phyloP scores from a whole-genome alignment of 2,888 invertebrate genomes.

The Caenorhabditis sulstoni region DNA sequence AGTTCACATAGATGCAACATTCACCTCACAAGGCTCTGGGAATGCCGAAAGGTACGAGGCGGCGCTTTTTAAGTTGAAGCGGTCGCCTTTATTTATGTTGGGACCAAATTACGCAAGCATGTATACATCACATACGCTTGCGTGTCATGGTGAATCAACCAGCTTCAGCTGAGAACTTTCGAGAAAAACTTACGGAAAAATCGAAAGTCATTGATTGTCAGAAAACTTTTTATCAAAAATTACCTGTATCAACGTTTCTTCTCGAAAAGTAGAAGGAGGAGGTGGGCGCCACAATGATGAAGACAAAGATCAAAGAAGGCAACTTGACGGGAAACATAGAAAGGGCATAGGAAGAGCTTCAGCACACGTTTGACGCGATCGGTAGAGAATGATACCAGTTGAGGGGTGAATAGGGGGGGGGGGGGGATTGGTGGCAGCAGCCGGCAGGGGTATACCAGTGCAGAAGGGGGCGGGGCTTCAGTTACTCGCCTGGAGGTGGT shows the following conservation, averaged over 20 bases:
- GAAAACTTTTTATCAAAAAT: neutral
- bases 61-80: slow-evolving; percentile 36
- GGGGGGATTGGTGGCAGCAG: neutral
- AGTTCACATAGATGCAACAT: slow-evolving; percentile 20
- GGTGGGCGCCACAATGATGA: neutral
- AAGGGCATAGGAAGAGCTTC: slow-evolving; percentile 28
- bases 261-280: slow-evolving; percentile 22
- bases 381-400: slow-evolving; percentile 45
- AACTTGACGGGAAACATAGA: slow-evolving; percentile 39
- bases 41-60: slow-evolving; percentile 5
- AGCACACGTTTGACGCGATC: slow-evolving; percentile 6
- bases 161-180: too few species aligned
- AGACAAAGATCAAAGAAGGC: slow-evolving; percentile 6
- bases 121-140: neutral
- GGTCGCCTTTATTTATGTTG: slow-evolving; percentile 39
- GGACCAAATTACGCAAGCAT: slow-evolving; percentile 37
- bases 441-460: neutral
- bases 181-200: too few species aligned
- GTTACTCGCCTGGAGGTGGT: slow-evolving; percentile 8
- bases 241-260: slow-evolving; percentile 16
- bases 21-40: neutral
- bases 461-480: slow-evolving; percentile 24
- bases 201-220: too few species aligned
- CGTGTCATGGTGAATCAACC: too few species aligned
- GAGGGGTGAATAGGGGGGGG: slow-evolving; percentile 1